Percentiles rank a stretch among this genome's conserved stretches.
phyloP scores from a whole-genome alignment of 92 coral and sea anemone species.

The Epizoanthus fatuus region DNA sequence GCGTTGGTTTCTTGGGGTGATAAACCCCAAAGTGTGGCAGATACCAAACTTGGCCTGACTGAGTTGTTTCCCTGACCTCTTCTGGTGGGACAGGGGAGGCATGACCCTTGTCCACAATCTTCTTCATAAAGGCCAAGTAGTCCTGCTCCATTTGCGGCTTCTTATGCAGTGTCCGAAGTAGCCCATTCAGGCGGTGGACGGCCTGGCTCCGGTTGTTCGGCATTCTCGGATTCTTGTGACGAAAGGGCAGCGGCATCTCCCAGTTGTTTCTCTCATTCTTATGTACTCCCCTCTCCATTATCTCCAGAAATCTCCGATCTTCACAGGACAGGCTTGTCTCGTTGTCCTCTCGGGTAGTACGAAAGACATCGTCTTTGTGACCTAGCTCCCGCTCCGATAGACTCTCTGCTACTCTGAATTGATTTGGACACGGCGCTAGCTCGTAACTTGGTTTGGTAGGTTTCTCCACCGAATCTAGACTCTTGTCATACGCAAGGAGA shows the following conservation, averaged over 20 bases:
- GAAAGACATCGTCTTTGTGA: background rate
- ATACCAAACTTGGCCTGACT: slow-evolving; percentile 37
- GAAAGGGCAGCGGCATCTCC: slow-evolving; percentile 48
- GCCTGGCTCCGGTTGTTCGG: slow-evolving; percentile 42
- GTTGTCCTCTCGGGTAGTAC: background rate
- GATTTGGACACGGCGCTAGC: background rate
- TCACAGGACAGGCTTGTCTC: slow-evolving; percentile 18
- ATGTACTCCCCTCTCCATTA: slow-evolving; percentile 25
- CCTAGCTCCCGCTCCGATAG: background rate
- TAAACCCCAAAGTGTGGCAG: slow-evolving; percentile 53
- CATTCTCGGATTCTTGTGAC: background rate
- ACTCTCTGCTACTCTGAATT: background rate
- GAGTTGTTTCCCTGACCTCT: background rate
- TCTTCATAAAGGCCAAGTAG: slow-evolving; percentile 47
- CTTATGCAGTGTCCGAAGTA: slow-evolving; percentile 38
- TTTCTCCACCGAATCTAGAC: background rate
- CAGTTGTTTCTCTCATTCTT: slow-evolving; percentile 23
- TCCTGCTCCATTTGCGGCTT: slow-evolving; percentile 52
- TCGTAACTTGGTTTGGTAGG: background rate
- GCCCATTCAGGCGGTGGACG: slow-evolving; percentile 43
- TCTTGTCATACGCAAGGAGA: slow-evolving; percentile 13
- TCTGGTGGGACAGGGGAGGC: slow-evolving; percentile 20
- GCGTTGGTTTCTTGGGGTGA: slow-evolving; percentile 28
- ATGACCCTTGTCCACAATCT: slow-evolving; percentile 36
- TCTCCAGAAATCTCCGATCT: slow-evolving; percentile 31